Evolutionary conservation across 1,140 invertebrate species (phyloP), one percentile per base, ranked within the genome.

Genomic region (Goniozus legneri): DNA sequence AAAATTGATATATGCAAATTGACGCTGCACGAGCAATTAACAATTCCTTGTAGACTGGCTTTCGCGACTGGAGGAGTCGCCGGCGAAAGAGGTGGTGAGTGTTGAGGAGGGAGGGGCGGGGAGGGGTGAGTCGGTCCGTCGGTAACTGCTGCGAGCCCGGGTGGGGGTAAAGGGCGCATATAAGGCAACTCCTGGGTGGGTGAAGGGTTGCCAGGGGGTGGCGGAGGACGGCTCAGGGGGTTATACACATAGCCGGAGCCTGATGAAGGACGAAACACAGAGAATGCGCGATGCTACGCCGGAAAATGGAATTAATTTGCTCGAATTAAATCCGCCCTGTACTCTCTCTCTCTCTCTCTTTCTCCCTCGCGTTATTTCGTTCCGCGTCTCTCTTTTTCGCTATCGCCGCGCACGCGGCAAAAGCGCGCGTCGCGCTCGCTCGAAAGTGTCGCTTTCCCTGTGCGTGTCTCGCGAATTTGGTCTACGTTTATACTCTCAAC

Each of bases 1-100:
- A 72, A 72, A 73, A 75, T 75, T 74, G 70, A 75, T 75, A 72
- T 64, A 75, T 74, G 73, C 66, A 73, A 74, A 73, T 73, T 75
- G 70, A 62, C 62, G 65, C 67, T 72, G 71, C 67, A 73, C 68
- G 70, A 74, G 68, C 68, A 75, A 75, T 75, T 75, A 75, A 74
- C 70, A 74, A 74, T 75, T 75, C 69, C 70, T 73, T 72, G 69
- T 70, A 70, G 69, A 71, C 60, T 54, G 24, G 24, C 10, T 27
- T 10, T 27, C 24, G 4, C 10, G 24, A 10, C 24, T 6, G 24
- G 24, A 27, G 24, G 24, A 27, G 24, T 10, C 10, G 4, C 4
- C 24, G 10, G 4, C 24, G 10, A 36, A 24, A 10, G 14, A 3
- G 34, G 22, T n/a, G 33, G n/a, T n/a, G n/a, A 49, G 44, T 37